Conservation (phyloP, 2,113 vertebrate genomes). For the Pycnonotus jocosus region DNA sequence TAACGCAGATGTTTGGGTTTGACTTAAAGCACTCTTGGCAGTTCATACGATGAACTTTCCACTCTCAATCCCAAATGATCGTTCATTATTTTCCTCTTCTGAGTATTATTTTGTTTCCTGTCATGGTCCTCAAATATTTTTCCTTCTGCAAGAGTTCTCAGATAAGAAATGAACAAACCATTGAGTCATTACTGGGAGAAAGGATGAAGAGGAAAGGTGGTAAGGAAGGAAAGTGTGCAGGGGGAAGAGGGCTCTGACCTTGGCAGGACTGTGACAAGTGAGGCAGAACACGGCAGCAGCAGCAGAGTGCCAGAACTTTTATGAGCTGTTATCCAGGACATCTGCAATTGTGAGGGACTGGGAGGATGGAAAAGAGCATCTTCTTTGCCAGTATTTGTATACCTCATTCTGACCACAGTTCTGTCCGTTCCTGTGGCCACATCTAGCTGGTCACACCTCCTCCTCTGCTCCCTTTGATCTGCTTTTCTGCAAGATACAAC, state of each 20-base stretch:
- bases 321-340: not conserved
- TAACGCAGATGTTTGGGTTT: not conserved
- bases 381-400: not conserved
- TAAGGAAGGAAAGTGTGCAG: not conserved
- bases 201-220: not conserved
- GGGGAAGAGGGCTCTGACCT: not conserved
- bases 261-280: not conserved
- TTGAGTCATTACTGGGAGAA: not conserved
- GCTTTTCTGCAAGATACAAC: not conserved
- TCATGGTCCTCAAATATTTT: not conserved
- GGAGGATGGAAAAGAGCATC: not conserved
- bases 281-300: not conserved
- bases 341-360: not conserved
- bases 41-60: not conserved
- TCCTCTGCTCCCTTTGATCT: not conserved
- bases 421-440: not conserved
- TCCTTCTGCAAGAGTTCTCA: not conserved
- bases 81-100: not conserved
- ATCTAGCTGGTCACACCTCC: not conserved
- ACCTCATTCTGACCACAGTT: not conserved
- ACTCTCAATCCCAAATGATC: not conserved
- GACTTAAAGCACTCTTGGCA: not conserved
- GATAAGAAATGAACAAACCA: not conserved
- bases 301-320: accelerated
- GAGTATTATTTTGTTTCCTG: not conserved